Evolutionary conservation across 2,113 vertebrate genomes (phyloP), one percentile per base, ranked within the genome.

Genomic region (Varanus komodoensis): DNA sequence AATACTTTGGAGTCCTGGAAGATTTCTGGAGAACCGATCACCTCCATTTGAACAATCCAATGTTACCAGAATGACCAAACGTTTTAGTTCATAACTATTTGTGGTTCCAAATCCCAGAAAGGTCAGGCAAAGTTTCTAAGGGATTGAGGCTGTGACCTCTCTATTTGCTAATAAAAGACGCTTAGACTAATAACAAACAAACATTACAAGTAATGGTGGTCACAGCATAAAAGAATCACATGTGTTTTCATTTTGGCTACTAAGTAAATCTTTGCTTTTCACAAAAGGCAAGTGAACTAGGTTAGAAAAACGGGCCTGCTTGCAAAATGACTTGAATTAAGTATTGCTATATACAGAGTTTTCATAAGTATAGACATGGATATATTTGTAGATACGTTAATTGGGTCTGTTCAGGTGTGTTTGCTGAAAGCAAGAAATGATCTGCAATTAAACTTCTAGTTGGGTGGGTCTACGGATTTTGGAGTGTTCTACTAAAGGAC

Each of bases 21-120:
- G 52, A 89, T 86, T 86, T 83, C 50, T 25, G 82, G 23, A 90
- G 64, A 64, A 90, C 74, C 82, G 71, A 44, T 77, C 74, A 74
- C 48, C 11, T 67, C 67, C 81, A 92, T 48, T 92, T 87, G 89
- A 92, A 87, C 84, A 90, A 44, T 48, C 69, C 6, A 38, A 27
- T 4, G 77, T 90, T 89, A 94, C 92, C 93, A 94, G 91, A 90
- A 86, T 75, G 86, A 95, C 91, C 77, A 92, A 92, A 67, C 89
- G 86, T 82, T 94, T 93, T 88, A 94, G 91, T 0, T 87, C 94
- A 90, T 0, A 6, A 4, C 89, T 87, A 75, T 88, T 92, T 95
- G 95, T 95, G 96, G 95, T 94, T 96, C 93, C 90, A 89, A 93
- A 96, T 96, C 95, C 95, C 95, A 96, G 94, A 96, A 95, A 95